Base-by-base conservation (phyloP, 2,888 invertebrate species). In the Perithous albicinctus region DNA sequence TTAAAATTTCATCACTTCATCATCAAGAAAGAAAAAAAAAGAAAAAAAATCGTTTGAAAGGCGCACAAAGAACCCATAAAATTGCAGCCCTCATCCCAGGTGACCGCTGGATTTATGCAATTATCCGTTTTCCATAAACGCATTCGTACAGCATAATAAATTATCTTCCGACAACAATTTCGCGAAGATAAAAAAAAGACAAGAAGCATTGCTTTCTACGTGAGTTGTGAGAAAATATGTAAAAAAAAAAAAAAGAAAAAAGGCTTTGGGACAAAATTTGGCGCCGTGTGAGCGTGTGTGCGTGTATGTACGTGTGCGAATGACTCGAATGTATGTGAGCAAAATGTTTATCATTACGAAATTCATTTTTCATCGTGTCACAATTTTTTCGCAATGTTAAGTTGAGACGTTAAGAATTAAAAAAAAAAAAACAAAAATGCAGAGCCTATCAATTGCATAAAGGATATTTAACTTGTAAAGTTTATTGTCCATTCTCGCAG, bases 61-160 rank as follows among this genome's bases (percentile, higher is more conserved):
- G n/a, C n/a, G n/a, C n/a, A n/a, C n/a, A n/a, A n/a, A n/a, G n/a
- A n/a, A n/a, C n/a, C n/a, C n/a, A n/a, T n/a, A n/a, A n/a, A n/a
- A n/a, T n/a, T n/a, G n/a, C n/a, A n/a, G n/a, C n/a, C n/a, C n/a
- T n/a, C n/a, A n/a, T n/a, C n/a, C n/a, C n/a, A n/a, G n/a, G n/a
- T n/a, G n/a, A n/a, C n/a, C n/a, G n/a, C n/a, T n/a, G n/a, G n/a
- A n/a, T n/a, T n/a, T n/a, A n/a, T n/a, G n/a, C n/a, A n/a, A n/a
- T n/a, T n/a, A 35, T 67, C 61, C 51, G 48, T 73, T 67, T 63
- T 63, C 35, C 54, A 77, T 69, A 54, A 74, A 66, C 66, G 56
- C 72, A 82, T 75, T 75, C 66, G 66, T 78, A 82, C 75, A 69
- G 72, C 63, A 67, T 61, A 73, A 46, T 43, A 35, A 67, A 59